Evolutionary conservation across 2,888 invertebrate species (phyloP), one percentile per base, ranked within the genome.

Genomic region (Clivina fossor): DNA sequence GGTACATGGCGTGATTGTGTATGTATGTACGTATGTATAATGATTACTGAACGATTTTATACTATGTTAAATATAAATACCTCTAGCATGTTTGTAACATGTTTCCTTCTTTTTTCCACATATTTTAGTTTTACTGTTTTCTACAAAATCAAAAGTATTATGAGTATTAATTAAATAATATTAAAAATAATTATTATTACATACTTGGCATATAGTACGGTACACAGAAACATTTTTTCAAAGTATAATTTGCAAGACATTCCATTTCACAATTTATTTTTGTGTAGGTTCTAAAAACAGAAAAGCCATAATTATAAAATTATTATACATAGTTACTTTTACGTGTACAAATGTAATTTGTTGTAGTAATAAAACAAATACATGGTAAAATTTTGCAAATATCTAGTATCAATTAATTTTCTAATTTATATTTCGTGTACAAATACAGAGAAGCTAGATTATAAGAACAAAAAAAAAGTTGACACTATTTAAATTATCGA

Each of bases 241-340:
- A 74, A 60, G 88, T 84, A 48, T 80, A 80, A 64, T 81, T 83
- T 0, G 90, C 86, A 71, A 88, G 86, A 69, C 90, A 90, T 71
- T 90, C 90, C 71, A 88, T 78, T 67, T 85, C 81, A 65, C 90
- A 90, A 70, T 90, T 90, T 64, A 82, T 82, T 64, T 88, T 81
- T 0, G 89, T 88, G 72, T 90, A 90, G 0, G 86, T 86, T 65
- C 86, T 82, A 76, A n/a, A n/a, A n/a, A n/a, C n/a, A n/a, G n/a
- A n/a, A n/a, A n/a, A n/a, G n/a, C n/a, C n/a, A n/a, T n/a, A n/a
- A n/a, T n/a, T n/a, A n/a, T n/a, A n/a, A n/a, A n/a, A n/a, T n/a
- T n/a, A n/a, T n/a, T n/a, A n/a, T n/a, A n/a, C n/a, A n/a, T n/a
- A n/a, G n/a, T n/a, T n/a, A n/a, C n/a, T n/a, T n/a, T n/a, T n/a